phyloP scores from a whole-genome alignment of 1,140 invertebrate species.

The Helicoverpa armigera region DNA sequence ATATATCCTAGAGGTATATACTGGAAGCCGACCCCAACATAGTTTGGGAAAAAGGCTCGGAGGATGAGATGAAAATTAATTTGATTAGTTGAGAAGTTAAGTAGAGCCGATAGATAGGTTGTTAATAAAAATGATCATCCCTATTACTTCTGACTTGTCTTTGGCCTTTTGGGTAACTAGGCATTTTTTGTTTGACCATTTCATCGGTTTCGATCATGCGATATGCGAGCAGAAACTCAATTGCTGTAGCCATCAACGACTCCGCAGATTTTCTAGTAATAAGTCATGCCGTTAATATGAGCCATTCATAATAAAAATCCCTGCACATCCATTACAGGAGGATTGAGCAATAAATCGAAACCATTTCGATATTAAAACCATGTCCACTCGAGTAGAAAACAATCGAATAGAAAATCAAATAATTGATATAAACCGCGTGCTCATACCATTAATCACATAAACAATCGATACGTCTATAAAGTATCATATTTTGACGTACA shows the following conservation, averaged over 20 bases:
- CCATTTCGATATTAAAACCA: constrained; percentile 60
- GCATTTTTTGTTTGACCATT: too few species aligned
- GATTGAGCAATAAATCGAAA: constrained; percentile 52
- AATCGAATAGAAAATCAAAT: constrained; percentile 65
- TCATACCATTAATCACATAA: constrained; percentile 64
- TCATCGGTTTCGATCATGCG: too few species aligned
- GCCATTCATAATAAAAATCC: constrained; percentile 6
- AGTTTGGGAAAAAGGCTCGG: too few species aligned
- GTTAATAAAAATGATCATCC: too few species aligned
- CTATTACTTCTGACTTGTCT: too few species aligned
- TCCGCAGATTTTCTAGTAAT: not conserved
- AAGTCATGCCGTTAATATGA: constrained; percentile 11
- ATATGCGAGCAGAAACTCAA: not conserved
- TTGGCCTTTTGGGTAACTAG: too few species aligned
- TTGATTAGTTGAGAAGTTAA: too few species aligned
- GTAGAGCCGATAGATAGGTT: too few species aligned
- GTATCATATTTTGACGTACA: constrained; percentile 62
- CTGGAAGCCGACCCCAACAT: too few species aligned
- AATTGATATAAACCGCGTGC: constrained; percentile 66
- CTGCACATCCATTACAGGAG: constrained; percentile 11
- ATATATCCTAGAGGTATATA: too few species aligned
- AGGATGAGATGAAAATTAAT: too few species aligned
- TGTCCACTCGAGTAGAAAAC: constrained; percentile 63
- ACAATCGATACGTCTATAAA: constrained; percentile 62
- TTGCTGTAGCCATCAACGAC: too few species aligned